phyloP scores from a whole-genome alignment of 2,113 vertebrate species.

The Cyrtonyx montezumae region DNA sequence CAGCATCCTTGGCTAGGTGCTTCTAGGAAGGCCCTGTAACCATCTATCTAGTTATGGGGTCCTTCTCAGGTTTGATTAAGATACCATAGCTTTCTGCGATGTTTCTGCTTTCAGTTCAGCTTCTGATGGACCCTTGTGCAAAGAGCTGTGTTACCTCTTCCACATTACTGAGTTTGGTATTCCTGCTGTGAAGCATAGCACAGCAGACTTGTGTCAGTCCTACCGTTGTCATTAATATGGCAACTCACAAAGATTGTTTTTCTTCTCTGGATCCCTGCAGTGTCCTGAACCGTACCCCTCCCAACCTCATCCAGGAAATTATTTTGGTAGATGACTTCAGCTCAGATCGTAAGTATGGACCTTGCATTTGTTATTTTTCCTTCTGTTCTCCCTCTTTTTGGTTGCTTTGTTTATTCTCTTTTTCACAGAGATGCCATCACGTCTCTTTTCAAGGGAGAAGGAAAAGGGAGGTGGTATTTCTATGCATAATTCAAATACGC shows the following conservation, averaged over 20 bases:
- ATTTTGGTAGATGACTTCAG: slow-evolving; percentile 99
- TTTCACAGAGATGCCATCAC: not conserved
- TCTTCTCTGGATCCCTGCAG: slow-evolving; percentile 70
- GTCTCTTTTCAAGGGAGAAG: not conserved
- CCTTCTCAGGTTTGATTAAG: not conserved
- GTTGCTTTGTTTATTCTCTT: not conserved
- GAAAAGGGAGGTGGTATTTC: not conserved
- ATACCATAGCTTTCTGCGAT: not conserved
- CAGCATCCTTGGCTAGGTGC: not conserved
- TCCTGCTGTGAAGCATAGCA: not conserved
- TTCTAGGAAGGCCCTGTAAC: not conserved
- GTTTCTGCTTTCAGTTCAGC: not conserved
- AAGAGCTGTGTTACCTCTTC: not conserved
- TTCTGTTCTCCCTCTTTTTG: not conserved
- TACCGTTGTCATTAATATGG: not conserved
- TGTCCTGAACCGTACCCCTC: slow-evolving; percentile 90
- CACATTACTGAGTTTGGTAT: not conserved
- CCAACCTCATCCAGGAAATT: slow-evolving; percentile 92
- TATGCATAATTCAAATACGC: not conserved
- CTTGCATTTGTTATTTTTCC: not conserved
- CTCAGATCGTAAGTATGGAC: slow-evolving; percentile 88
- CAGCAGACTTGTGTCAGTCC: not conserved
- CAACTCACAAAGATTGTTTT: not conserved
- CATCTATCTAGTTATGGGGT: not conserved
- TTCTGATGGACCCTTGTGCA: not conserved